Base-by-base conservation (phyloP, 2,888 invertebrate genomes). In the Tiphia femorata region DNA sequence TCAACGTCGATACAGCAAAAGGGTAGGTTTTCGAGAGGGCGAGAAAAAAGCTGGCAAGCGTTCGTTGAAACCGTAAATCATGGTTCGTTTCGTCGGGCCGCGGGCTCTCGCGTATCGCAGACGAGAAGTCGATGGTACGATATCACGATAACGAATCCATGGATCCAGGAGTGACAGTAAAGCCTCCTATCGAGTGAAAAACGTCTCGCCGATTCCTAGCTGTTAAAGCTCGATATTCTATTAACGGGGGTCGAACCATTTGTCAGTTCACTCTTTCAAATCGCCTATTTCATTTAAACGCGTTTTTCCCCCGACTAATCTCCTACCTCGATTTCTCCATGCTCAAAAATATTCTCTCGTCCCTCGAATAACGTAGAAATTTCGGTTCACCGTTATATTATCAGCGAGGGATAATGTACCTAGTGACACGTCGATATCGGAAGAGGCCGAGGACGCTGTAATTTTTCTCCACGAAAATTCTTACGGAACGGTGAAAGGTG, bases 51-150 rank as follows among this genome's bases (percentile, higher is more conserved):
- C 50, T 50, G 60, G 54, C 63, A 59, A 65, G 62, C 46, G 30
- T 53, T 43, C 52, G 56, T 49, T 43, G 54, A 55, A 58, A 57
- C 57, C 62, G 61, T 73, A 73, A 73, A 73, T 73, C 73, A 66
- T 62, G 40, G 33, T 37, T 14, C 27, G n/a, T n/a, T n/a, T n/a
- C n/a, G 3, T 12, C 29, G 5, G 35, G 23, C 29, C 42, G 10
- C 40, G 30, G n/a, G 14, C 29, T 29, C 33, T 30, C 20, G 40
- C 35, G 25, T 54, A 6, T 40, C 46, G 33, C 29, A 43, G 40
- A 48, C 50, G 55, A 43, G 59, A 49, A 23, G 21, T 44, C 47
- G 41, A 38, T 54, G 44, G 40, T 47, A 49, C 44, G 42, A 53
- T 54, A 44, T 49, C 48, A 61, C 60, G 56, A 69, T 64, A 64